Base-by-base conservation (phyloP, 92 coral and sea anemone genomes). In the Hydrozoanthus gracilis region DNA sequence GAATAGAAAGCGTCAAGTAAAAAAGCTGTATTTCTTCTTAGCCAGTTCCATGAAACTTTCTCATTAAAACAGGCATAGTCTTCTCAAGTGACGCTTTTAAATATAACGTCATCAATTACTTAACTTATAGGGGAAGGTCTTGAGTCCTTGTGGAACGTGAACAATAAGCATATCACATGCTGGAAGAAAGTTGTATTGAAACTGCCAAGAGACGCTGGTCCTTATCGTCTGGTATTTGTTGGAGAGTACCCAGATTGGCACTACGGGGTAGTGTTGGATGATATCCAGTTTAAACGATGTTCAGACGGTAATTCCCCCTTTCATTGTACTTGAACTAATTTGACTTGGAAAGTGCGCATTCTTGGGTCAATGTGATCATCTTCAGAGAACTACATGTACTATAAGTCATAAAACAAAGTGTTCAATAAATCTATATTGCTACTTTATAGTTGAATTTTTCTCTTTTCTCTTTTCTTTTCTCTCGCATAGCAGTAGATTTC, bases 111-210 rank as follows among this genome's bases (percentile, higher is more conserved):
- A n/a, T 3, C 7, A 0, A 15, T 9, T 77, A 12, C 3, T 12
- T 44, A 11, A 52, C 55, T 16, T 39, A 77, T 8, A 77, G 82
- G 51, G 39, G 65, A 27, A 55, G 11, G 7, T 3, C 9, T 77
- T 35, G 68, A 77, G 12, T 44, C 70, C 12, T 44, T 92, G 27
- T 89, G 92, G 94, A 76, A 70, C 6, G 85, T 84, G 2, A 80
- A 39, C 7, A 56, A 76, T 46, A 15, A 65, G 15, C 73, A 89
- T 10, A 73, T 86, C 5, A 18, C 18, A 45, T 67, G 77, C 54
- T 92, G 94, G 94, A 86, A 78, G 8, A 92, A 89, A 58, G 92
- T 89, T 56, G 39, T 69, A 20, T 10, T 89, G 9, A 51, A 56
- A 4, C 69, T 89, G 48, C 94, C 92, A 51, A 68, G 15, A 8